Percentiles rank a stretch among this genome's conserved stretches.
Evolutionary conservation across 2,113 vertebrate genomes (phyloP).

Genomic region (Tretioscincus oriximinensis): DNA sequence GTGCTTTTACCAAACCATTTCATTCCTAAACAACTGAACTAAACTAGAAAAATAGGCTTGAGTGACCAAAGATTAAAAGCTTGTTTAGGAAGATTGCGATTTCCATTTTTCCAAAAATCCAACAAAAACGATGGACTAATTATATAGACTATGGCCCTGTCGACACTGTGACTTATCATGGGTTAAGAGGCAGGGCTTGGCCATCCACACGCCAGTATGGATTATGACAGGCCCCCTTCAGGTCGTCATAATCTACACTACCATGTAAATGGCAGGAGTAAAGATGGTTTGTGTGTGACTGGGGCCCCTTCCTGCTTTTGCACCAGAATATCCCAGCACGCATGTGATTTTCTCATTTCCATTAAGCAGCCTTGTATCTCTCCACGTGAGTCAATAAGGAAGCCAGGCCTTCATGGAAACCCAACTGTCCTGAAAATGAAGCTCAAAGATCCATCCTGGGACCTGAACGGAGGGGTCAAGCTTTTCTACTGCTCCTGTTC

Average conservation of each 20-base stretch:
- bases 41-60: no score
- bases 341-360: conserved; percentile 49
- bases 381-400: not conserved
- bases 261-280: no score
- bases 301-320: conserved; percentile 30
- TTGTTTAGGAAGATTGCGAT: not conserved
- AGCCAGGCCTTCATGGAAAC: conserved; percentile 29
- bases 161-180: not conserved
- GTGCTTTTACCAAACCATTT: no score
- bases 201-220: conserved; percentile 4
- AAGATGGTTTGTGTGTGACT: no score
- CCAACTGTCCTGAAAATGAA: conserved; percentile 31
- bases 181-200: conserved; percentile 12
- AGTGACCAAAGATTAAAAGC: not conserved
- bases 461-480: conserved; percentile 50
- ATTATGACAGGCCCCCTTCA: no score
- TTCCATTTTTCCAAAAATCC: no score
- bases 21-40: no score
- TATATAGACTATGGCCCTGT: not conserved
- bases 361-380: conserved; percentile 37
- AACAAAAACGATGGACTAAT: no score
- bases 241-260: no score
- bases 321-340: not conserved
- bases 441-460: conserved; percentile 57
- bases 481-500: conserved; percentile 66